phyloP scores from a whole-genome alignment of 2,888 invertebrate genomes.

The Drosophila helvetica region DNA sequence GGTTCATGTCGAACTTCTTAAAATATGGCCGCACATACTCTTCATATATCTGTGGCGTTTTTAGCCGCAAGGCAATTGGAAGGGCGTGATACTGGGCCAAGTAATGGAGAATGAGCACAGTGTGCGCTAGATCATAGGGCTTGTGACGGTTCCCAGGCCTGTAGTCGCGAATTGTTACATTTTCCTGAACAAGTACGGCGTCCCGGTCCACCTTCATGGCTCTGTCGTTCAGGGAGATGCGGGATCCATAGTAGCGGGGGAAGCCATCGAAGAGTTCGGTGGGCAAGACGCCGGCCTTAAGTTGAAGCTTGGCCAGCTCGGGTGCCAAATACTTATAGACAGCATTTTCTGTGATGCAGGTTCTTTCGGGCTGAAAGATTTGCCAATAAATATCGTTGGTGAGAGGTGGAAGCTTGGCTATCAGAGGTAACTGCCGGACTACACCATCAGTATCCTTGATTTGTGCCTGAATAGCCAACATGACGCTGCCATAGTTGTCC shows the following conservation, averaged over 20 bases:
- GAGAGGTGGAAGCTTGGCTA: slow-evolving; percentile 86
- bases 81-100: slow-evolving; percentile 86
- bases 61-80: slow-evolving; percentile 85
- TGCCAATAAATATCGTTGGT: slow-evolving; percentile 85
- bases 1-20: slow-evolving; percentile 70
- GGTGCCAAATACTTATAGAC: slow-evolving; percentile 85
- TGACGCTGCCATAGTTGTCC: slow-evolving; percentile 87
- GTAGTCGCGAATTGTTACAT: slow-evolving; percentile 85
- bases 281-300: slow-evolving; percentile 84
- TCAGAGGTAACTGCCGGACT: slow-evolving; percentile 83
- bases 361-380: slow-evolving; percentile 85
- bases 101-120: slow-evolving; percentile 84
- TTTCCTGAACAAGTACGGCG: slow-evolving; percentile 86
- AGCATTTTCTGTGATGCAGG: slow-evolving; percentile 86
- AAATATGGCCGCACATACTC: slow-evolving; percentile 83
- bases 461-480: slow-evolving; percentile 84
- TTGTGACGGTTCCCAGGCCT: slow-evolving; percentile 84
- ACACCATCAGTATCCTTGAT: slow-evolving; percentile 70
- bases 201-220: slow-evolving; percentile 85
- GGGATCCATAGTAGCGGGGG: slow-evolving; percentile 85
- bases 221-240: slow-evolving; percentile 83
- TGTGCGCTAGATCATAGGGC: slow-evolving; percentile 85
- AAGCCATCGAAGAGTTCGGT: slow-evolving; percentile 84
- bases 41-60: slow-evolving; percentile 84
- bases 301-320: slow-evolving; percentile 84